Conservation (phyloP, 1,140 invertebrate genomes). For the Harlomillsia oculata region DNA sequence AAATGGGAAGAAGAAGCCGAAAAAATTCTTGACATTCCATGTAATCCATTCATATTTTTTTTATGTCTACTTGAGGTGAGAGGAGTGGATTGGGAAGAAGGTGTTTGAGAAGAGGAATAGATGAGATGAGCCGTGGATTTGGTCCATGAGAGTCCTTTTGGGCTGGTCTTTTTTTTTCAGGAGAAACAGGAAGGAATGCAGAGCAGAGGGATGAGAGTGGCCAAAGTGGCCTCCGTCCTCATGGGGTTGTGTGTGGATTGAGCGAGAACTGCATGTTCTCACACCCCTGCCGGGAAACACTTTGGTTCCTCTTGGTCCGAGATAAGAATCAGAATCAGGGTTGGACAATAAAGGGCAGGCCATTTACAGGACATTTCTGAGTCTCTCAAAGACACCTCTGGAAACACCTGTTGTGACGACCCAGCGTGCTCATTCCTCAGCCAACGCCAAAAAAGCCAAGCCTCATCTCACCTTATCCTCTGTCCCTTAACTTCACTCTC, state of each 20-base stretch:
- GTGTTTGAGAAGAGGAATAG: background rate
- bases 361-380: conserved; percentile 25
- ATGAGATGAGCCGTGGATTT: too few relatives aligned
- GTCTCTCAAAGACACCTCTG: conserved; percentile 22
- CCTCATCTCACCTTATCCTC: background rate
- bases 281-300: conserved; percentile 25
- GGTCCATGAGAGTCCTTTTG: background rate
- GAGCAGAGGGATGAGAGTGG: conserved; percentile 7
- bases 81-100: background rate
- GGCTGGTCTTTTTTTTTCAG: conserved; percentile 7
- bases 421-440: conserved; percentile 19
- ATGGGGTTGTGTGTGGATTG: conserved; percentile 9
- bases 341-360: conserved; percentile 23
- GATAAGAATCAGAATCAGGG: conserved; percentile 25
- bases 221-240: conserved; percentile 9
- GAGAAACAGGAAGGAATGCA: conserved; percentile 7
- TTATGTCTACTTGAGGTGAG: too few relatives aligned
- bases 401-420: conserved; percentile 25
- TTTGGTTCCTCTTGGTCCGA: conserved; percentile 21
- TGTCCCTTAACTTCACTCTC: background rate
- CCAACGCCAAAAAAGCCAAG: background rate
- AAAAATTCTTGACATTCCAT: too few relatives aligned
- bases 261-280: conserved; percentile 20
- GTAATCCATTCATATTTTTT: too few relatives aligned
- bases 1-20: too few relatives aligned